phyloP scores from a whole-genome alignment of 2,888 invertebrate species.

The Psylliodes chrysocephalus region DNA sequence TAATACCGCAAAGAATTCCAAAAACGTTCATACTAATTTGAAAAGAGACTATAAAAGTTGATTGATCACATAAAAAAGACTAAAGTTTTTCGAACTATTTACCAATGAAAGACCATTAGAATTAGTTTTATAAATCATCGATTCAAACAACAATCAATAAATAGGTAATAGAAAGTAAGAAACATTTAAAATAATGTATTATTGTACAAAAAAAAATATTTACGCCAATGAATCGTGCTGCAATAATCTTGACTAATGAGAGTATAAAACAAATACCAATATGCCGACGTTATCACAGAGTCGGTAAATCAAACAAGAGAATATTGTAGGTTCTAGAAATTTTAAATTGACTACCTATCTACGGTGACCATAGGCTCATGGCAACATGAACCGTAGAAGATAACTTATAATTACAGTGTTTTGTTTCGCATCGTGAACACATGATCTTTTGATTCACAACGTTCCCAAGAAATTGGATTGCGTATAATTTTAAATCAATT shows the following conservation, averaged over 20 bases:
- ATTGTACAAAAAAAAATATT: too few relatives aligned
- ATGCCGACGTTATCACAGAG: slow-evolving; percentile 21
- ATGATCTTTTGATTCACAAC: background rate
- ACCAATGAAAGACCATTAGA: too few relatives aligned
- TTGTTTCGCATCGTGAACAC: background rate
- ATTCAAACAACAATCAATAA: too few relatives aligned
- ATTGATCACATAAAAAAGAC: too few relatives aligned
- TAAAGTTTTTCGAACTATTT: too few relatives aligned
- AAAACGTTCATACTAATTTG: too few relatives aligned
- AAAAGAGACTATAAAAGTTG: too few relatives aligned
- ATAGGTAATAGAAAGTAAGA: too few relatives aligned
- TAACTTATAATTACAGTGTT: slow-evolving; percentile 11
- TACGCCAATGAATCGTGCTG: background rate
- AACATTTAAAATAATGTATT: too few relatives aligned
- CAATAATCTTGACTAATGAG: slow-evolving; percentile 21
- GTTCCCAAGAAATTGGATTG: slow-evolving; percentile 1
- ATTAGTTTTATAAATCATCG: too few relatives aligned
- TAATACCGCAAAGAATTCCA: too few relatives aligned
- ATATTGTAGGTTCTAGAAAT: slow-evolving; percentile 24
- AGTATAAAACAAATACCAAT: slow-evolving; percentile 22
- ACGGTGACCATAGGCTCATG: slow-evolving; percentile 15
- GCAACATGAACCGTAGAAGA: slow-evolving; percentile 15
- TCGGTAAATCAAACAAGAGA: slow-evolving; percentile 18
- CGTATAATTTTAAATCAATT: too few relatives aligned
- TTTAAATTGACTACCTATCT: slow-evolving; percentile 22